Percentiles rank a stretch among this genome's conserved stretches.
Conservation (phyloP, 2,113 vertebrate genomes). For the Rhadina sibilatrix region DNA sequence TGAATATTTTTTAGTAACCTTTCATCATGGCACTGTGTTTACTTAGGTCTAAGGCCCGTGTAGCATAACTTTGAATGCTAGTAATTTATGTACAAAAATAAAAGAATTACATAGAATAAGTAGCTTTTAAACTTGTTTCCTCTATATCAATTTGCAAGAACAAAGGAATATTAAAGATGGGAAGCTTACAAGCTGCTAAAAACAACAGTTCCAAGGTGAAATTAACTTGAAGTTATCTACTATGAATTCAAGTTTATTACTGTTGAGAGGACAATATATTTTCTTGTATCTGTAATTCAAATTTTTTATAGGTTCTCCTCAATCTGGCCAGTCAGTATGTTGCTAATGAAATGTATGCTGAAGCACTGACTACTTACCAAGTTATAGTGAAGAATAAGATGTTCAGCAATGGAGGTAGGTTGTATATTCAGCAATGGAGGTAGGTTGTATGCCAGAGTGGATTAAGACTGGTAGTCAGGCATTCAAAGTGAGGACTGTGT, state of each 20-base stretch:
- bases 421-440: slow-evolving; percentile 88
- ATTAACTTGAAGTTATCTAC: not conserved
- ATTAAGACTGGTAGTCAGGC: not conserved
- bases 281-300: not conserved
- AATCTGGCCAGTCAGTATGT: slow-evolving; percentile 94
- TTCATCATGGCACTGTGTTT: not conserved
- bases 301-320: slow-evolving; percentile 85
- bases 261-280: not conserved
- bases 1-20: not conserved
- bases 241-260: not conserved
- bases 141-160: not conserved
- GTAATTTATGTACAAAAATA: not conserved
- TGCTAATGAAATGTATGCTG: slow-evolving; percentile 94
- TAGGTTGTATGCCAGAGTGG: slow-evolving; percentile 51
- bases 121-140: not conserved
- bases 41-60: not conserved
- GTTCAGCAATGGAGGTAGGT: slow-evolving; percentile 92
- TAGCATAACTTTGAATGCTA: not conserved
- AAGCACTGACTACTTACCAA: slow-evolving; percentile 94
- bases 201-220: not conserved
- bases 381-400: slow-evolving; percentile 97
- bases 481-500: not conserved
- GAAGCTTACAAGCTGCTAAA: not conserved
- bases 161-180: not conserved
- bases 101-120: not conserved